Evolutionary conservation across 2,888 invertebrate genomes (phyloP).

Genomic region (Clivina fossor): DNA sequence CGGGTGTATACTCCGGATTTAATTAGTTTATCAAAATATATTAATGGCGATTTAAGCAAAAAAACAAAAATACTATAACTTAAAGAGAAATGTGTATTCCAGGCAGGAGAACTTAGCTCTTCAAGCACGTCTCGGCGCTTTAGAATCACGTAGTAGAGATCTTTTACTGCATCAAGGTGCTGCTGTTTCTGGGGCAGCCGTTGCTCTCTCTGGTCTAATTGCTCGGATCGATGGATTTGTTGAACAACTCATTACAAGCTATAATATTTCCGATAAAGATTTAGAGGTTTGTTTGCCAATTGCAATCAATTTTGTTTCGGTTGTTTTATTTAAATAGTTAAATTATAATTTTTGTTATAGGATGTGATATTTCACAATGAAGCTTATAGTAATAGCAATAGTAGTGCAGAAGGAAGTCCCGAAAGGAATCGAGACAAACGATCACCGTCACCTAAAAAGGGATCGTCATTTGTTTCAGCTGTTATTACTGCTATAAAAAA

Average conservation of each 20-base stretch:
- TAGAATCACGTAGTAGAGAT: constrained; percentile 66
- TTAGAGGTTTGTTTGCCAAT: constrained; percentile 61
- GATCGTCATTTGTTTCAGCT: constrained; percentile 69
- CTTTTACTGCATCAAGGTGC: constrained; percentile 69
- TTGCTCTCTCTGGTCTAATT: constrained; percentile 65
- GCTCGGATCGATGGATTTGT: constrained; percentile 69
- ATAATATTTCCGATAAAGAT: constrained; percentile 74
- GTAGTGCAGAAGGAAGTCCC: constrained; percentile 69
- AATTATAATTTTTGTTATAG: constrained; percentile 53
- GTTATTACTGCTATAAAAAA: constrained; percentile 71
- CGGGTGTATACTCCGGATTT: too few species aligned
- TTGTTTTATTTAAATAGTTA: too few species aligned
- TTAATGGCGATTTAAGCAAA: too few species aligned
- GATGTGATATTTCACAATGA: constrained; percentile 80
- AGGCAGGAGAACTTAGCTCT: constrained; percentile 54
- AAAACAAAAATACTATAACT: too few species aligned
- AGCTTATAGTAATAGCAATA: constrained; percentile 72
- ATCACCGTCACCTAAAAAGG: constrained; percentile 62
- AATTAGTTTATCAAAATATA: too few species aligned
- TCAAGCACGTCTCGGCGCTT: constrained; percentile 64
- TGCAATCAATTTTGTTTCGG: too few species aligned
- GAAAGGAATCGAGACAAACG: constrained; percentile 53
- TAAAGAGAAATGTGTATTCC: background rate
- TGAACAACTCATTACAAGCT: constrained; percentile 71
- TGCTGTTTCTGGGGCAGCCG: constrained; percentile 68